These are phyloP conservation scores for Heliocidaris tuberculata DNA, from an alignment of 35 echinoderm and acorn worm species.

Conservation along the genomic window DNA sequence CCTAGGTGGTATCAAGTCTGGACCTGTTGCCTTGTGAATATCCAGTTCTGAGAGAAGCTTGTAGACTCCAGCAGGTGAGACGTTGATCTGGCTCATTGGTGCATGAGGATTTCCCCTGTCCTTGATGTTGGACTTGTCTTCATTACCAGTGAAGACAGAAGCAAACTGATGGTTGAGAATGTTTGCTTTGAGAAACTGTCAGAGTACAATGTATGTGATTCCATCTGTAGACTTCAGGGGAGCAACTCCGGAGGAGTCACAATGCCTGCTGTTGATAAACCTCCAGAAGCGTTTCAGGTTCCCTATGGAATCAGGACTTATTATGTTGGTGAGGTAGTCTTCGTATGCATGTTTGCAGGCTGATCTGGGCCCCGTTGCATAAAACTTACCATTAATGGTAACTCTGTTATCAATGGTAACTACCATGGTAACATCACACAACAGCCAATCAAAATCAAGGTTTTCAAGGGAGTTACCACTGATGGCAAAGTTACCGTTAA, in stretches of 20 bases:
- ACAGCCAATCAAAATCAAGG: too few species aligned
- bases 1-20: conserved; percentile 16
- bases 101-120: not conserved
- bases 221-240: too few species aligned
- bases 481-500: too few species aligned
- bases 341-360: conserved; percentile 16
- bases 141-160: conserved; percentile 38
- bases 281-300: conserved; percentile 16
- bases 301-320: not conserved
- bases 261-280: conserved; percentile 40
- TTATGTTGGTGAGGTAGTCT: not conserved
- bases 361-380: too few species aligned
- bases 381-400: too few species aligned
- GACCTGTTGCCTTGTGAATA: conserved; percentile 54
- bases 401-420: too few species aligned
- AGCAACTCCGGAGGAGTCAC: not conserved
- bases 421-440: too few species aligned
- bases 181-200: conserved; percentile 48
- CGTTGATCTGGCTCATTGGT: not conserved
- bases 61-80: conserved; percentile 13
- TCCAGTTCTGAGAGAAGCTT: conserved; percentile 27
- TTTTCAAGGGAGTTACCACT: too few species aligned
- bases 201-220: too few species aligned
- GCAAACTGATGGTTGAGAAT: conserved; percentile 53
- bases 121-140: not conserved